Base-by-base conservation (phyloP, 2,888 invertebrate species). In the Dichetophora obliterata region DNA sequence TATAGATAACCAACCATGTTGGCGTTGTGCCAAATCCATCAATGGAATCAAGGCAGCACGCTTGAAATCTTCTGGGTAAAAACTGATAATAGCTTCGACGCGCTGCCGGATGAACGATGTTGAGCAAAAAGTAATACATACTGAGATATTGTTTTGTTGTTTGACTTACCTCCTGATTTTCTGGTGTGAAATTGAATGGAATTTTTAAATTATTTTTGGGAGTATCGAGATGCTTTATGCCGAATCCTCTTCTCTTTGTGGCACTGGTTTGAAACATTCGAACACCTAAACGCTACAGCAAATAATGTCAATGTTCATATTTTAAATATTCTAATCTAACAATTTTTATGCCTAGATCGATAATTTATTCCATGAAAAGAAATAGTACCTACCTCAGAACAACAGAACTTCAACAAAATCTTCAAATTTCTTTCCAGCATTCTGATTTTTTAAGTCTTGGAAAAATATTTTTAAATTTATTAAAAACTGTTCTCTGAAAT, bases 1-100 rank as follows among this genome's bases (percentile, higher is more conserved):
- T 85, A 99, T 96, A 0, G 99, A 98, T 74, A 99, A 90, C 99
- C 99, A 99, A 71, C 98, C 98, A 86, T 98, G 94, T 88, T 99
- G 99, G 76, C 99, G 92, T 89, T 99, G 99, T 0, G 99, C 99
- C 78, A 99, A 90, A 90, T 99, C 99, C 57, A 99, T 90, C 14
- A 99, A 89, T 0, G 99, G 99, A 82, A 99, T 98, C 92, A 98
- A 95, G 0, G 99, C 99, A 4, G 95, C 98, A 74, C 96, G 92
- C 88, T 98, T 95, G 89, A 98, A 98, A 0, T 98, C 98, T 85
- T 97, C 96, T 0, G 99, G 99, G 87, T 99, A 99, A 86, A 97
- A 97, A 14, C 93, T 93, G 69, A 98, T 89, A 61, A 99, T 94
- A 5, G 96, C 96, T 75, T 97, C 93, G 2, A 94, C 94, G 84